phyloP scores from a whole-genome alignment of 2,797 vertebrate species.

The Vultur gryphus region DNA sequence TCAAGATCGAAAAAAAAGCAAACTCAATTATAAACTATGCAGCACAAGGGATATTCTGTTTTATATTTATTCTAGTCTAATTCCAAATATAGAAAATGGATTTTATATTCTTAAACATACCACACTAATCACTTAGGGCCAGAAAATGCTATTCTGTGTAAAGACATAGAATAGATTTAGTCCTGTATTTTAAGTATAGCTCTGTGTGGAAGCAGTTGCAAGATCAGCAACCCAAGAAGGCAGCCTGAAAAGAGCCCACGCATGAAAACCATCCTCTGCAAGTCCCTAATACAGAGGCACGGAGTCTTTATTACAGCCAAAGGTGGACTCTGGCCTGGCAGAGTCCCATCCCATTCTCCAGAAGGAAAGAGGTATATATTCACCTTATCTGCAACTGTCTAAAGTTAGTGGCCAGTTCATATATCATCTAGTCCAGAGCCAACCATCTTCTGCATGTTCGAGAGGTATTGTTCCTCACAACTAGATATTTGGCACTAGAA shows the following conservation, averaged over 20 bases:
- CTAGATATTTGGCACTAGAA: neutral
- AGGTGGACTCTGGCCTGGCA: neutral
- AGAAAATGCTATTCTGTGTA: neutral
- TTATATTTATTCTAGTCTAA: constrained; percentile 24
- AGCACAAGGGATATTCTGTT: neutral
- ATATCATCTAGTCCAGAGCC: neutral
- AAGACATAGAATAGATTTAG: neutral
- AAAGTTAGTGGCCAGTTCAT: neutral
- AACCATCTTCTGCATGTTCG: neutral
- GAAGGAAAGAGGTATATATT: neutral
- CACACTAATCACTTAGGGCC: neutral
- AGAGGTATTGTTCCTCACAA: neutral
- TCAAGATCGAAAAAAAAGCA: neutral
- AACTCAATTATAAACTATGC: constrained; percentile 18
- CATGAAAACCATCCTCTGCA: neutral
- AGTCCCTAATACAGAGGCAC: neutral
- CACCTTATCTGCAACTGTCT: neutral
- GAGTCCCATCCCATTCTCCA: neutral
- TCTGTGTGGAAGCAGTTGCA: neutral
- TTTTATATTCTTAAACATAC: neutral
- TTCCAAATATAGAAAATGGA: neutral
- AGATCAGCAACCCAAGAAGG: neutral
- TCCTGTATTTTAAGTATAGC: neutral
- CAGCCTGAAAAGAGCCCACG: neutral
- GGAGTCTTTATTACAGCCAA: neutral